These are phyloP conservation scores for Anticlea derivata DNA, from an alignment of 2,888 invertebrate species.

Conservation along the genomic window DNA sequence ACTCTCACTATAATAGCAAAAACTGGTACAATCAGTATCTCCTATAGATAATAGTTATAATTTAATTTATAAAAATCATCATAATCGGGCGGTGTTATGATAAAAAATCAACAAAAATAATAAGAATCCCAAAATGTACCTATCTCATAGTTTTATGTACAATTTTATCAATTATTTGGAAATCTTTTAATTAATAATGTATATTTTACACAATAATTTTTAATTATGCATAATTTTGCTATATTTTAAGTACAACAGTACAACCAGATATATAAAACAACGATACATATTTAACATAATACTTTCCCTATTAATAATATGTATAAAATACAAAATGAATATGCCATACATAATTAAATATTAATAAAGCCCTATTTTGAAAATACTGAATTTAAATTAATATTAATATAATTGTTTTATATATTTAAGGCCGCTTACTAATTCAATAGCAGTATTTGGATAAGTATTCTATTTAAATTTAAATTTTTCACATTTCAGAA, in stretches of 20 bases:
- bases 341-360: slow-evolving; percentile 7
- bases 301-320: slow-evolving; percentile 28
- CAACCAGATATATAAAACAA: slow-evolving; percentile 24
- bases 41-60: slow-evolving; percentile 40
- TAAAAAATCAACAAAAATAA: slow-evolving; percentile 12
- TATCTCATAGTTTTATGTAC: slow-evolving; percentile 18
- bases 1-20: slow-evolving; percentile 39
- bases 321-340: slow-evolving; percentile 6
- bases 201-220: slow-evolving; percentile 22
- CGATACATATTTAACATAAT: slow-evolving; percentile 32
- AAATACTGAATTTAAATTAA: slow-evolving; percentile 16
- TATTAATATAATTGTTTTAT: slow-evolving; percentile 1
- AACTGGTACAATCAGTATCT: slow-evolving; percentile 46
- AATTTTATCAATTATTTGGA: slow-evolving; percentile 2
- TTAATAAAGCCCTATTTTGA: slow-evolving; percentile 21
- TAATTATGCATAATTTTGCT: slow-evolving; percentile 25
- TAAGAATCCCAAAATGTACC: slow-evolving; percentile 5
- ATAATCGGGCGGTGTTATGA: slow-evolving; percentile 28
- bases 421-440: slow-evolving; percentile 15
- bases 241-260: slow-evolving; percentile 36
- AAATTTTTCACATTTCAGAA: too few species aligned
- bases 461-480: neutral
- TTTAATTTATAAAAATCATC: slow-evolving; percentile 27
- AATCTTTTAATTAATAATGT: slow-evolving; percentile 2
- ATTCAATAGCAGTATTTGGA: slow-evolving; percentile 14